Conservation (phyloP, 2,797 vertebrate genomes). For the Sarcoramphus papa region DNA sequence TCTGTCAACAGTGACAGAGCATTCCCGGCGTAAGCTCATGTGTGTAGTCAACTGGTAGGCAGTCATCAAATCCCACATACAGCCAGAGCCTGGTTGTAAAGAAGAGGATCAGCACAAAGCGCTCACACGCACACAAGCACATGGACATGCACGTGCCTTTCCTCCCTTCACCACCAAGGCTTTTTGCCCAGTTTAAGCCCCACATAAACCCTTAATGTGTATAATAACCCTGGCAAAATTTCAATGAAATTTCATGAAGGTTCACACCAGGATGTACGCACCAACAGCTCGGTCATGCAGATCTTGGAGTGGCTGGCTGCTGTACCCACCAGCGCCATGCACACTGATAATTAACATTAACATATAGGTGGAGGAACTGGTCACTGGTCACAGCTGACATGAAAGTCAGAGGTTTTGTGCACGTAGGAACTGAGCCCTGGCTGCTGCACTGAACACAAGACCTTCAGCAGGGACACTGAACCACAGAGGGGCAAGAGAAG, state of each 20-base stretch:
- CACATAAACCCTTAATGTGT: not conserved
- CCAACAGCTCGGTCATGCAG: not conserved
- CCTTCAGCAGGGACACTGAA: not conserved
- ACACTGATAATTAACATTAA: not conserved
- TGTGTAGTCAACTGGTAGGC: not conserved
- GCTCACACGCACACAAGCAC: not conserved
- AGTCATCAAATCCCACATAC: not conserved
- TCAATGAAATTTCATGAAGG: not conserved
- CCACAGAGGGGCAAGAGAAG: not conserved
- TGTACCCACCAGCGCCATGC: not conserved
- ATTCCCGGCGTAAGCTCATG: not conserved
- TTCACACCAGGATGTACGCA: fast-evolving
- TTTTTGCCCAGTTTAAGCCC: not conserved
- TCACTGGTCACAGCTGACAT: not conserved
- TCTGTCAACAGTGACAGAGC: not conserved
- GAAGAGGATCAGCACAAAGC: not conserved
- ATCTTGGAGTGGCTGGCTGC: not conserved
- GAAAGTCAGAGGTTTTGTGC: not conserved
- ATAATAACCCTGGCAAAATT: not conserved
- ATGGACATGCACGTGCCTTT: not conserved
- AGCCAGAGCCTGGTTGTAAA: not conserved
- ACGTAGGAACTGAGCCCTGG: not conserved
- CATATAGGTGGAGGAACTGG: not conserved
- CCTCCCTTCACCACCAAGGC: not conserved
- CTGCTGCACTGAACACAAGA: not conserved